Conservation (phyloP, 2,888 invertebrate species). For the Drosophila siamana region DNA sequence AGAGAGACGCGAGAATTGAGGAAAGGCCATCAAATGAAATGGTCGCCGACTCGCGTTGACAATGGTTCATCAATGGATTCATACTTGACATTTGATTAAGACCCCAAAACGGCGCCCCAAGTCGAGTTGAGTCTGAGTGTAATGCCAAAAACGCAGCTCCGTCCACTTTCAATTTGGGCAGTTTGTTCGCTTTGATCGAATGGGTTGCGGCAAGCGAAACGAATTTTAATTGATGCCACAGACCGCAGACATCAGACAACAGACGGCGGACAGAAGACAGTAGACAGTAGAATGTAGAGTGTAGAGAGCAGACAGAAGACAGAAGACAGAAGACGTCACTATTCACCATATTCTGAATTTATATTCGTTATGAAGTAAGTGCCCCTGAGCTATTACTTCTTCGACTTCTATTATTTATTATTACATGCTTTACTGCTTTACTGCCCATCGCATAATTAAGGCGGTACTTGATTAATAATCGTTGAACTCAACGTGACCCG, state of each 20-base stretch:
- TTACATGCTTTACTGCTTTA: constrained; percentile 44
- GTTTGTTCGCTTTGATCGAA: constrained; percentile 65
- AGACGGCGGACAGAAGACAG: constrained; percentile 1
- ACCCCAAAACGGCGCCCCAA: constrained; percentile 1
- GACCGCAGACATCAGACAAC: constrained; percentile 41
- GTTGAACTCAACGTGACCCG: constrained; percentile 73
- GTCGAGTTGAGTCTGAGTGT: constrained; percentile 18
- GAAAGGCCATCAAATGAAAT: constrained; percentile 60
- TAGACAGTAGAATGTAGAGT: neutral
- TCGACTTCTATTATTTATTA: constrained; percentile 12
- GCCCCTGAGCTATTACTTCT: constrained; percentile 42
- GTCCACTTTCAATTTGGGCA: constrained; percentile 58
- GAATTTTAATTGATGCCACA: constrained; percentile 80
- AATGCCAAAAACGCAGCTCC: constrained; percentile 59
- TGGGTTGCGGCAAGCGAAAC: constrained; percentile 54
- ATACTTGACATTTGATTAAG: constrained; percentile 81
- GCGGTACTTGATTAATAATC: constrained; percentile 77
- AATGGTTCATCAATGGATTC: constrained; percentile 77
- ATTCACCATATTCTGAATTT: neutral
- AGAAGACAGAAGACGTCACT: constrained; percentile 38
- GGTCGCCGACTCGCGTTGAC: constrained; percentile 44
- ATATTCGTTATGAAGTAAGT: constrained; percentile 1
- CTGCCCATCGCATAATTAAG: constrained; percentile 67
- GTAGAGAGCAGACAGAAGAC: constrained; percentile 3
- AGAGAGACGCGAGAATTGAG: constrained; percentile 27